Percentiles rank a stretch among this genome's conserved stretches.
These are phyloP conservation scores for Papilio glaucus DNA, from an alignment of 1,140 invertebrate genomes.

Conservation along the genomic window DNA sequence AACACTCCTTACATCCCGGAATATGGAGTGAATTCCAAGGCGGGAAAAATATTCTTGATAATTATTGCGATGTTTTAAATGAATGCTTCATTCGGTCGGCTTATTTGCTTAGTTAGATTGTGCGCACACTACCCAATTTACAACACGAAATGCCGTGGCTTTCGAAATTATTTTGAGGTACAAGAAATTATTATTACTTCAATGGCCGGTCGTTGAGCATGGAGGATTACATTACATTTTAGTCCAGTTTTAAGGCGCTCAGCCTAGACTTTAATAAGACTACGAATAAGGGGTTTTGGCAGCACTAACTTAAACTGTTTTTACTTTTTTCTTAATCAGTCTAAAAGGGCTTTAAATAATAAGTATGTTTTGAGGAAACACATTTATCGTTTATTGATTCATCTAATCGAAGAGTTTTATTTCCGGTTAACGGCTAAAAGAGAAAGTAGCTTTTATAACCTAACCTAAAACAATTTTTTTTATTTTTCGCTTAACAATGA, in stretches of 20 bases:
- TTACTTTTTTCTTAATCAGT: too few species aligned
- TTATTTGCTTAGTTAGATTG: background rate
- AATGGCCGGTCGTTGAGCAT: too few species aligned
- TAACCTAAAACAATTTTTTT: background rate
- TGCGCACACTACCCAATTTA: background rate
- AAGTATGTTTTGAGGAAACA: conserved; percentile 6
- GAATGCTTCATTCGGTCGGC: background rate
- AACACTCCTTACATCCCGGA: background rate
- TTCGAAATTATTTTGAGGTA: too few species aligned
- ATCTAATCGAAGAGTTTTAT: conserved; percentile 40
- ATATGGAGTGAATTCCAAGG: background rate
- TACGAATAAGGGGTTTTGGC: too few species aligned
- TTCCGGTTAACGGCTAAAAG: conserved; percentile 47
- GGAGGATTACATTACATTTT: too few species aligned
- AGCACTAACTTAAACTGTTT: too few species aligned
- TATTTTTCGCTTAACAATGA: background rate
- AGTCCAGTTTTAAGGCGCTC: too few species aligned
- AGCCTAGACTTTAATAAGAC: too few species aligned
- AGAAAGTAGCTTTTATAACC: conserved; percentile 25
- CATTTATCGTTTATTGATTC: conserved; percentile 45
- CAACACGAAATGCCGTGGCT: background rate
- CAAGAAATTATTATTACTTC: too few species aligned
- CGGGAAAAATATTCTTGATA: background rate
- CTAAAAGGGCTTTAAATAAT: too few species aligned
- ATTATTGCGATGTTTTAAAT: background rate